Conservation (phyloP, 1,140 invertebrate species). For the honey bee (Apis mellifera) region DNA sequence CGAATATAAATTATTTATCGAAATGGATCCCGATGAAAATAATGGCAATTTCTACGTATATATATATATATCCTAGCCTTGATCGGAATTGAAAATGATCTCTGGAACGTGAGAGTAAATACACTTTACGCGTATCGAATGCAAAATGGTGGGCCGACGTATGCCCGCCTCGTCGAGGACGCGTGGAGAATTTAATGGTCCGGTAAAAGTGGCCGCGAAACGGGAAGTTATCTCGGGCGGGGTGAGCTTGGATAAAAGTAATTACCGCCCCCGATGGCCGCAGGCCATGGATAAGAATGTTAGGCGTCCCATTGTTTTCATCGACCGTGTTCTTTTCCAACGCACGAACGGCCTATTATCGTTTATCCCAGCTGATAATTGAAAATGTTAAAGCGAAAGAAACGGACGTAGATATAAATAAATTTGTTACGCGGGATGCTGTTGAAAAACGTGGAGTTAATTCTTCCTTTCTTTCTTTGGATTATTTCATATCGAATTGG, state of each 20-base stretch:
- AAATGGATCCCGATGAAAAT: neutral
- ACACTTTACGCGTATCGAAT: conserved; percentile 20
- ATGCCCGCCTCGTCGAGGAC: conserved; percentile 1
- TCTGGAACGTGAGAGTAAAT: conserved; percentile 18
- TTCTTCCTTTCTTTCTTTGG: too few species aligned
- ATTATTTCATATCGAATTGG: too few species aligned
- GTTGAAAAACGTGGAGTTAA: too few species aligned
- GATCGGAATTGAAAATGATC: conserved; percentile 22
- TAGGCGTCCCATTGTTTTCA: neutral
- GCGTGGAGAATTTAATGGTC: conserved; percentile 17
- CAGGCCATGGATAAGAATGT: neutral
- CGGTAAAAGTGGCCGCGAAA: conserved; percentile 22
- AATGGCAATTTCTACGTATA: neutral
- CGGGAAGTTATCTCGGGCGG: conserved; percentile 7
- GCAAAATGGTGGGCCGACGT: conserved; percentile 20
- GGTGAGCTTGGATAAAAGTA: conserved; percentile 17
- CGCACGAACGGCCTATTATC: neutral
- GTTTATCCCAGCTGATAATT: too few species aligned
- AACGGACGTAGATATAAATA: neutral
- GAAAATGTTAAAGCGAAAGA: neutral
- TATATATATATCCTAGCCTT: neutral
- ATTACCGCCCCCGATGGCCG: neutral
- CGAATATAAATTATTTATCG: neutral
- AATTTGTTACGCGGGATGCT: neutral
- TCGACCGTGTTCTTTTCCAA: neutral